Evolutionary conservation across 2,797 vertebrate genomes (phyloP).

Genomic region (Nyctibius grandis): DNA sequence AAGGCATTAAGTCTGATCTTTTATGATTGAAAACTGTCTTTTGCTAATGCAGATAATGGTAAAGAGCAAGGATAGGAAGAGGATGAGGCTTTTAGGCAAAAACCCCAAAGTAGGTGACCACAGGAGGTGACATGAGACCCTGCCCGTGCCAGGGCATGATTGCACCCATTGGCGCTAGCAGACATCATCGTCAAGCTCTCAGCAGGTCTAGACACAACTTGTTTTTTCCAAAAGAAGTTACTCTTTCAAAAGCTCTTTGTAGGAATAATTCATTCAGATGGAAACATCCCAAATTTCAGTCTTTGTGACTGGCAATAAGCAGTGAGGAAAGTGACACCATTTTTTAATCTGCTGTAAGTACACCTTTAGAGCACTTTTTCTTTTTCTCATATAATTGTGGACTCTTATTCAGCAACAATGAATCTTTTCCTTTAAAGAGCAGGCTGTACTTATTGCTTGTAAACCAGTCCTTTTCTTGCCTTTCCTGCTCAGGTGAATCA

Average conservation of each 20-base stretch:
- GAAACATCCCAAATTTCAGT: neutral
- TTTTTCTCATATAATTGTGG: neutral
- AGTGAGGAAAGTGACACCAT: neutral
- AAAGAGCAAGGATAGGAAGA: neutral
- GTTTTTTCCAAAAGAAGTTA: neutral
- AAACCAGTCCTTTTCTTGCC: neutral
- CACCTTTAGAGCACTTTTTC: neutral
- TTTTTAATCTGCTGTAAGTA: neutral
- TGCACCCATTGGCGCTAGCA: neutral
- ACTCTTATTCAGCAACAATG: neutral
- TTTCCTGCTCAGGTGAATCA: neutral
- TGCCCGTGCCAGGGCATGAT: accelerated
- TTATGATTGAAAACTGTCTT: neutral
- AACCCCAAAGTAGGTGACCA: neutral
- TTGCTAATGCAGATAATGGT: neutral
- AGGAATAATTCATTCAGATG: neutral
- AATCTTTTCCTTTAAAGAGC: neutral
- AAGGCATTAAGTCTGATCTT: neutral
- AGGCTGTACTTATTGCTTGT: neutral
- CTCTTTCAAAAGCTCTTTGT: neutral
- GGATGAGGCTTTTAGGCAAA: neutral
- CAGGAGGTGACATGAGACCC: neutral
- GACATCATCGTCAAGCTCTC: neutral
- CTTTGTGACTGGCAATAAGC: neutral
- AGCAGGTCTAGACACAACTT: accelerated